phyloP scores from a whole-genome alignment of 1,140 invertebrate species.

The Brachystomella parvula region DNA sequence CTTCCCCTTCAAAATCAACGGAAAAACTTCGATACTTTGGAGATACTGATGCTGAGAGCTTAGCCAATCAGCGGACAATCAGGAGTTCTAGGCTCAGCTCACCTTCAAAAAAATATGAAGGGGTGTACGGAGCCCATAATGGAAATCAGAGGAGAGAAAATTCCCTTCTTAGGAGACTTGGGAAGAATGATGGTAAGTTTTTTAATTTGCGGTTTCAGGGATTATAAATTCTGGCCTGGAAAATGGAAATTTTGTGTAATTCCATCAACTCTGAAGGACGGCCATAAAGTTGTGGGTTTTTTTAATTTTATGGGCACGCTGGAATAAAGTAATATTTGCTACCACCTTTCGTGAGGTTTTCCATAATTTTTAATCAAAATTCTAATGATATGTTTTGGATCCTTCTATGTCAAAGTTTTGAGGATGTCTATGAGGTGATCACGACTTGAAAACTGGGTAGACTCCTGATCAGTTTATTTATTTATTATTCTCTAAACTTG shows the following conservation, averaged over 20 bases:
- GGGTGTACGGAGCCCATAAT: not conserved
- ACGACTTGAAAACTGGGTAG: not conserved
- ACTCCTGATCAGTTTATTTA: too few relatives aligned
- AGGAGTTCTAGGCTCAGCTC: not conserved
- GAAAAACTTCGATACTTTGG: constrained; percentile 69
- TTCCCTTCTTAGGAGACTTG: not conserved
- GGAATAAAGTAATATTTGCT: not conserved
- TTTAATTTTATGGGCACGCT: not conserved
- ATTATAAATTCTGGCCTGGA: not conserved
- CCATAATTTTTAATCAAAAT: constrained; percentile 4
- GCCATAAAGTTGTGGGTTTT: not conserved
- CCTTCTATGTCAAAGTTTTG: too few relatives aligned
- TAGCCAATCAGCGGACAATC: not conserved
- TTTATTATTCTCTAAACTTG: too few relatives aligned
- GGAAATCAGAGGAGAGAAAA: constrained; percentile 17
- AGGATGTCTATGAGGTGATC: not conserved
- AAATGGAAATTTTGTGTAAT: too few relatives aligned
- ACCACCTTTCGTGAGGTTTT: not conserved
- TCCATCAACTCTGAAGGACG: not conserved
- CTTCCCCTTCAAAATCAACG: not conserved
- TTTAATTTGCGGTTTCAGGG: too few relatives aligned
- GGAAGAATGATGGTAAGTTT: not conserved
- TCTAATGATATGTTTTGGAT: not conserved
- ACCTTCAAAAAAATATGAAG: not conserved
- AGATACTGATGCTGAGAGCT: constrained; percentile 54